Conservation (phyloP, 2,797 vertebrate species). For the Phylloscopus collybita region DNA sequence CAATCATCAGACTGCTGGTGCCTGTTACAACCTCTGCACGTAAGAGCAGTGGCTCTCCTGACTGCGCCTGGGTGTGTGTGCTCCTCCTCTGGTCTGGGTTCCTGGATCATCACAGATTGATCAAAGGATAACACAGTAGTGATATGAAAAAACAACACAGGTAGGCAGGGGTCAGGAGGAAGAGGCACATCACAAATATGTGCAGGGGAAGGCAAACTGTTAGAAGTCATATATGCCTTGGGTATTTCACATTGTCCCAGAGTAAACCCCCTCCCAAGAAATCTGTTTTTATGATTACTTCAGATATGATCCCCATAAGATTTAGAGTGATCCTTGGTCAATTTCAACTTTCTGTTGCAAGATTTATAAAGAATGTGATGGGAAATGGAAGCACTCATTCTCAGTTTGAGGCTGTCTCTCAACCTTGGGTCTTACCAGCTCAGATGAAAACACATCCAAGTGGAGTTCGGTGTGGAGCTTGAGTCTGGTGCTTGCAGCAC, state of each 20-base stretch:
- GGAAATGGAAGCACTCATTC: neutral
- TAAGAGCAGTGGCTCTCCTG: neutral
- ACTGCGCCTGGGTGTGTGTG: neutral
- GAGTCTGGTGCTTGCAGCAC: neutral
- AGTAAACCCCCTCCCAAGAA: neutral
- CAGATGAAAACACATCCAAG: neutral
- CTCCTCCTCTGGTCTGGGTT: neutral
- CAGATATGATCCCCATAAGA: neutral
- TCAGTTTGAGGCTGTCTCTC: neutral
- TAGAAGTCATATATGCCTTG: neutral
- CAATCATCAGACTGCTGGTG: neutral
- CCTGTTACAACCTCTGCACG: neutral
- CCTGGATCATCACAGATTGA: neutral
- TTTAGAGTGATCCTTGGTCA: neutral
- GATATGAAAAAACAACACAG: neutral
- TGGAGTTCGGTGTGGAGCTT: neutral
- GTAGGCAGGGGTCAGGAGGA: neutral
- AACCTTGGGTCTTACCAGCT: neutral
- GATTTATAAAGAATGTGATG: neutral
- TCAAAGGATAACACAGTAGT: neutral
- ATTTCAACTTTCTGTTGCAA: neutral
- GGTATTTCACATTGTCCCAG: neutral
- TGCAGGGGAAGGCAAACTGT: neutral
- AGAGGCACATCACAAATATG: neutral
- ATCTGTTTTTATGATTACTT: neutral